These are phyloP conservation scores for Synanthedon tipuliformis DNA, from an alignment of 2,888 invertebrate genomes.

Conservation along the genomic window DNA sequence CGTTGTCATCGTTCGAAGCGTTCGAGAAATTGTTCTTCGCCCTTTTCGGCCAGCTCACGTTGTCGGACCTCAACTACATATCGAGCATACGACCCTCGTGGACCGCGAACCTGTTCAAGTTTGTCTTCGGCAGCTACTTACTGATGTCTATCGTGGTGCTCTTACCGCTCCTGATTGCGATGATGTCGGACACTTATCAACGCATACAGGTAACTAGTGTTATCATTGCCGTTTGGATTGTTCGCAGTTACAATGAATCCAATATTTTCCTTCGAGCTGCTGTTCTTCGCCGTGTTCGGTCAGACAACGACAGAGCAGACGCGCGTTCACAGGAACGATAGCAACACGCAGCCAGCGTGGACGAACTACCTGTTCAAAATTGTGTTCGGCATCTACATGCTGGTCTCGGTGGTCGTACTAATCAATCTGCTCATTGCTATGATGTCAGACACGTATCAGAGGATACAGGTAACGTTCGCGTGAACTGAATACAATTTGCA, in stretches of 20 bases:
- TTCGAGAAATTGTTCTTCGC: slow-evolving; percentile 98
- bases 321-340: slow-evolving; percentile 72
- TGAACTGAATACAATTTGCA: slow-evolving; percentile 6
- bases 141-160: slow-evolving; percentile 98
- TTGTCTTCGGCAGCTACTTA: slow-evolving; percentile 97
- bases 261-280: slow-evolving; percentile 93
- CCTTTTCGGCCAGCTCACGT: slow-evolving; percentile 93
- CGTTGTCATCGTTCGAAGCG: slow-evolving; percentile 90
- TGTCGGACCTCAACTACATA: slow-evolving; percentile 84
- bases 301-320: slow-evolving; percentile 88
- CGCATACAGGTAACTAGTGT: slow-evolving; percentile 90
- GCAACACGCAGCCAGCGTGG: slow-evolving; percentile 80
- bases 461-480: slow-evolving; percentile 87
- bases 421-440: slow-evolving; percentile 99
- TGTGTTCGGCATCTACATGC: slow-evolving; percentile 94
- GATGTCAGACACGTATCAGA: slow-evolving; percentile 99
- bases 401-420: slow-evolving; percentile 98
- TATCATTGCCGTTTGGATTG: slow-evolving; percentile 20
- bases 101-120: slow-evolving; percentile 89
- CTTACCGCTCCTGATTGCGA: slow-evolving; percentile 98
- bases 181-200: slow-evolving; percentile 99
- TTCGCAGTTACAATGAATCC: slow-evolving; percentile 92
- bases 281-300: slow-evolving; percentile 99
- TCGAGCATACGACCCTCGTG: slow-evolving; percentile 78
- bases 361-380: slow-evolving; percentile 89